Conservation (phyloP, 2,797 vertebrate genomes). For the Margarornis squamiger region DNA sequence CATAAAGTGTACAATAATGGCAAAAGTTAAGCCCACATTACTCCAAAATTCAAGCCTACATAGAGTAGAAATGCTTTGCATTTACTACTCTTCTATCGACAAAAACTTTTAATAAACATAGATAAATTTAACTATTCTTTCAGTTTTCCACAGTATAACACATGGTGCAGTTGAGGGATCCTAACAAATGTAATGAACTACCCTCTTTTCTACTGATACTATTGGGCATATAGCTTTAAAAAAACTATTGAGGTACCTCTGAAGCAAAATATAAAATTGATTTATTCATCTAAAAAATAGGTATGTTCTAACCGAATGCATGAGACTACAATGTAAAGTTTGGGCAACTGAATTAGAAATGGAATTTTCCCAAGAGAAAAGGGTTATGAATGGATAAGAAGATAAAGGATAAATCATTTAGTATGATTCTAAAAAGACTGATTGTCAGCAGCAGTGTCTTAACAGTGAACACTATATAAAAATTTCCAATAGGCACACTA, state of each 20-base stretch:
- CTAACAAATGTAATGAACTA: neutral
- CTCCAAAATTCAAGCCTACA: neutral
- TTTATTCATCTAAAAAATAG: neutral
- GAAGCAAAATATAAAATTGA: neutral
- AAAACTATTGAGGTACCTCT: neutral
- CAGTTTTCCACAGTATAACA: neutral
- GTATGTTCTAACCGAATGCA: neutral
- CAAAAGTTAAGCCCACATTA: neutral
- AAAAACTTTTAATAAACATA: neutral
- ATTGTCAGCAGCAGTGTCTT: neutral
- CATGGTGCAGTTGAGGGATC: neutral
- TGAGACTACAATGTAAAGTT: fast-evolving
- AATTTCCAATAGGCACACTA: neutral
- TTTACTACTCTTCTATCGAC: neutral
- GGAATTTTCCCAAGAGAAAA: neutral
- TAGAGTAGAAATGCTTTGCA: neutral
- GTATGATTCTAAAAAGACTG: neutral
- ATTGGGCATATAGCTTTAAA: neutral
- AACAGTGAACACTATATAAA: neutral
- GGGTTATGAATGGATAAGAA: neutral
- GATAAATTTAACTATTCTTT: neutral
- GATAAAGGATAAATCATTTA: neutral
- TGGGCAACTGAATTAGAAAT: neutral
- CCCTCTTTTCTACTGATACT: neutral
- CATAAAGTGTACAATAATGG: neutral